phyloP scores from a whole-genome alignment of 2,888 invertebrate genomes.

The Polyploca ridens region DNA sequence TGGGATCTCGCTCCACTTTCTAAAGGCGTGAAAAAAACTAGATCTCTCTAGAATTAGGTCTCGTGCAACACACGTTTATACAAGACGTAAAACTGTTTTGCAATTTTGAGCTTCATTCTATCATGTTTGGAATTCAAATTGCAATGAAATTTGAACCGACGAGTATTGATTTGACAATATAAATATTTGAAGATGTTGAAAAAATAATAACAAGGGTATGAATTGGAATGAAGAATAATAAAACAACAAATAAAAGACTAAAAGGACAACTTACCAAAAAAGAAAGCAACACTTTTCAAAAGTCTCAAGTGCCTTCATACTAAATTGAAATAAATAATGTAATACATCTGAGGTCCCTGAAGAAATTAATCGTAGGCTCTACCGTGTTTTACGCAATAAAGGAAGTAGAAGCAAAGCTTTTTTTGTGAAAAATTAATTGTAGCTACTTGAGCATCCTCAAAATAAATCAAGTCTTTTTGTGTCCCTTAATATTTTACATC shows the following conservation, averaged over 20 bases:
- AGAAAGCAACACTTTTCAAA: background rate
- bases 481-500: background rate
- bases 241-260: background rate
- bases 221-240: background rate
- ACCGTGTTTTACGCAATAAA: background rate
- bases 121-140: background rate
- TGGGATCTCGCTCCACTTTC: background rate
- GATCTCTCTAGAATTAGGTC: slow-evolving; percentile 7
- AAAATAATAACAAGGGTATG: too few relatives aligned
- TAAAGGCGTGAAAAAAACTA: background rate
- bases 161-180: background rate
- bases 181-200: too few relatives aligned
- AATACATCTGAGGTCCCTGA: background rate
- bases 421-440: background rate
- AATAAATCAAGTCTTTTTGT: background rate
- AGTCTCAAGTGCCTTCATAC: background rate
- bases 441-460: background rate
- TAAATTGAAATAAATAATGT: slow-evolving; percentile 11
- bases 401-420: background rate
- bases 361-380: background rate
- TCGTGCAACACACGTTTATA: background rate
- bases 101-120: background rate
- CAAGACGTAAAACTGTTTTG: background rate
- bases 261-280: background rate
- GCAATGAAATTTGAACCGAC: background rate